A percentile compares a stretch with the other conserved stretches of the same genome.
These are phyloP conservation scores for Macrobrachium nipponense DNA, from an alignment of 1,140 invertebrate species.

Conservation along the genomic window DNA sequence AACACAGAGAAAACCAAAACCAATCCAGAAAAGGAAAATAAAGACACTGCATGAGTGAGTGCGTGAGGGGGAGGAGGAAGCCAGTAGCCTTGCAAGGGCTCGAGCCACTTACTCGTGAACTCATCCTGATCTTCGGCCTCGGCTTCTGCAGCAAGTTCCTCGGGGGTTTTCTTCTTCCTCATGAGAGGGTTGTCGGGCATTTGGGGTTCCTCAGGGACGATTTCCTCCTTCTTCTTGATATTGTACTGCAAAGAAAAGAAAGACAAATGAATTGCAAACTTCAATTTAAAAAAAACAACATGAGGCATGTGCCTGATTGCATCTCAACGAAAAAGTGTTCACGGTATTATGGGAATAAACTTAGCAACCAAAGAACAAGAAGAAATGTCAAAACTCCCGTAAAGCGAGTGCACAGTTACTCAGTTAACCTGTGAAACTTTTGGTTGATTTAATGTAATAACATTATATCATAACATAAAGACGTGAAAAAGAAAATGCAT, in stretches of 20 bases:
- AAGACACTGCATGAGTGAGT: too few relatives aligned
- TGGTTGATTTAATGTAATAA: too few relatives aligned
- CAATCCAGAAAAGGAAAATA: too few relatives aligned
- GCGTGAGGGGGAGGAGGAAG: too few relatives aligned
- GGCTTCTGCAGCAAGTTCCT: conserved; percentile 93
- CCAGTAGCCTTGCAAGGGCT: background rate
- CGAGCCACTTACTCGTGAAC: conserved; percentile 87
- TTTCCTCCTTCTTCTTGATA: conserved; percentile 96
- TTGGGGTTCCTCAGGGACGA: conserved; percentile 75
- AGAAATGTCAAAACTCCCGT: too few relatives aligned
- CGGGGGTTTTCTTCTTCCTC: conserved; percentile 98
- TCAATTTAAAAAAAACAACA: background rate
- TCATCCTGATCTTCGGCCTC: conserved; percentile 95
- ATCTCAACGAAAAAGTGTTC: background rate
- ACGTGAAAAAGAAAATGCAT: too few relatives aligned
- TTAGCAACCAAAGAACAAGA: too few relatives aligned
- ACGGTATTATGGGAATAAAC: too few relatives aligned
- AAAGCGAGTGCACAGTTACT: too few relatives aligned
- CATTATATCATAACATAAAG: too few relatives aligned
- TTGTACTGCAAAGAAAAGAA: conserved; percentile 82
- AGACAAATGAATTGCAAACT: background rate
- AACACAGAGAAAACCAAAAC: too few relatives aligned
- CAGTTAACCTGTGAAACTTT: too few relatives aligned
- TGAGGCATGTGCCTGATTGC: background rate
- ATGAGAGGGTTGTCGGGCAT: conserved; percentile 80